Base-by-base conservation (phyloP, 2,113 vertebrate species). In the Hyaena hyaena region DNA sequence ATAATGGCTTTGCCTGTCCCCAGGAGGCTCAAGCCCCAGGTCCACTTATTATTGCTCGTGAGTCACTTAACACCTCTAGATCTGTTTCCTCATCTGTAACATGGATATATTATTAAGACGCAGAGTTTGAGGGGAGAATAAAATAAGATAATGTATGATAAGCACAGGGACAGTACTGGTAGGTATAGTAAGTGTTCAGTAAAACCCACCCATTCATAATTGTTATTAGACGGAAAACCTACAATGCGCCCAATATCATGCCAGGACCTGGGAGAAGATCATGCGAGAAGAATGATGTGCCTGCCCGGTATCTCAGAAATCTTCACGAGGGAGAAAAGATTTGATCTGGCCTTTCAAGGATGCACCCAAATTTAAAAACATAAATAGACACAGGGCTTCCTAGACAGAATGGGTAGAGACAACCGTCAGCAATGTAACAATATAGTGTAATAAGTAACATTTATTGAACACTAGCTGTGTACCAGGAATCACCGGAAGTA, bases 51-150 rank as follows among this genome's bases (percentile, higher is more conserved):
- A 61, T 19, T 88, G 19, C 24, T 58, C 31, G 73, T 45, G 58
- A 88, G 28, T 66, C 26, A 24, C 17, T 79, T 69, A 76, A 63
- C 35, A 55, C 31, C 69, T 35, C 61, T 8, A 61, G 58, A 2
- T 84, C 74, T 35, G 73, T 90, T 88, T 94, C 33, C 69, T 87
- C 53, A 28, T 66, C 87, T 94, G 8, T 95, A 48, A 66, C 48
- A 19, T 79, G 45, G 90, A 17, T 45, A 19, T 55, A 58, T 83
- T 93, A 43, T 77, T 69, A 66, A 96, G 31, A 58, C 23, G 1
- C 58, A 74, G 66, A 45, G 24, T 77, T 95, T 83, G 63, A 55
- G 19, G 17, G 65, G 19, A 92, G 14, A 65, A 31, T 61, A 81
- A 53, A 92, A 39, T n/a, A 33, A 76, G 43, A 55, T 4, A 33